Evolutionary conservation across 1,140 invertebrate species (phyloP), one percentile per base, ranked within the genome.

Genomic region (Drosophila suzukii): DNA sequence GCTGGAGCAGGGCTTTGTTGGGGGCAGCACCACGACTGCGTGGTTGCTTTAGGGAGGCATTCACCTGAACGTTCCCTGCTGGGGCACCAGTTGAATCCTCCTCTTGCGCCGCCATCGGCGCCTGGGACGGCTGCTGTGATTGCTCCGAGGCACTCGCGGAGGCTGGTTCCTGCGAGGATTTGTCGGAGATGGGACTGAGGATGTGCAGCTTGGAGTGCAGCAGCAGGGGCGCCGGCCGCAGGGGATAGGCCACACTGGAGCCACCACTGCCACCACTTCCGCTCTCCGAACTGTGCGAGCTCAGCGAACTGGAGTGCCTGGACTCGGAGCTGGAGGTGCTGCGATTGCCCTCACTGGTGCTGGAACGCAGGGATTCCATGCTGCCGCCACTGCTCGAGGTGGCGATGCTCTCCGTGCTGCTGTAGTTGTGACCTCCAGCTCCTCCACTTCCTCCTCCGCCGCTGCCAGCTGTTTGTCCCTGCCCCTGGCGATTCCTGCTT

Each of bases 181-280:
- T 97, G 92, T 97, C 97, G 30, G 96, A 97, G 80, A 97, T 98
- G 6, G 97, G 97, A 59, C 96, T 97, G 13, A 98, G 93, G 78
- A 97, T 97, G 89, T 97, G 96, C 70, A 97, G 91, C 88, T 97
- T 97, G 10, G 95, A 94, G 86, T 96, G 95, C 68, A 95, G 94
- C 15, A 94, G 94, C 20, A 94, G 91, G 79, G 95, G 96, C 49
- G 94, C 95, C 47, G 73, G 72, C 66, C 94, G 94, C 67, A 95
- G 85, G 67, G 94, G 94, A 79, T 94, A 94, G 50, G 92, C 93
- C 68, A 93, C 93, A 78, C 93, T 94, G 60, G 94, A 94, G 55
- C 81, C 79, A 17, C 50, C 67, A 43, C n/a, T 93, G 57, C 81
- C 81, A 66, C 93, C 93, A 47, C 78, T 84, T 71, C 95, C 94